Evolutionary conservation across 1,140 invertebrate species (phyloP), one percentile per base, ranked within the genome.

Genomic region (Drosophila repleta): DNA sequence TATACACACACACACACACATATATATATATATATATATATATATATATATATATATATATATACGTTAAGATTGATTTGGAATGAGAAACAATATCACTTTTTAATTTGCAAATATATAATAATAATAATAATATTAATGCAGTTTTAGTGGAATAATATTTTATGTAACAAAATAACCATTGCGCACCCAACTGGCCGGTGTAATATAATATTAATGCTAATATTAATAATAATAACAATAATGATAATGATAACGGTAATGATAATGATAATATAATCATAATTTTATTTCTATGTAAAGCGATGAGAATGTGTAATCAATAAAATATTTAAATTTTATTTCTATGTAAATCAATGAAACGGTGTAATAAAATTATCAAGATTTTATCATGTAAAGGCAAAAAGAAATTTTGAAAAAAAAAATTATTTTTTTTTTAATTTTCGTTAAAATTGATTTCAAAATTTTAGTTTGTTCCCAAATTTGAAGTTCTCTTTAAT

Each of bases 101-200:
- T 82, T 82, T 67, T 72, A 76, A 68, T 69, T 74, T 74, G 69
- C 69, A 72, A 72, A 48, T 76, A 35, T 11, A 35, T 3, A 35
- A 32, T 32, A n/a, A n/a, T n/a, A n/a, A n/a, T n/a, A n/a, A n/a
- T n/a, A n/a, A n/a, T n/a, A n/a, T n/a, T n/a, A n/a, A n/a, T n/a
- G 0, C 6, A 75, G 61, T 41, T 51, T 53, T 75, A 71, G 71
- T 71, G 55, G 37, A 66, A 65, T 74, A 65, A 79, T 57, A 65
- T 35, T 32, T 2, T 45, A 76, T 63, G 62, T 80, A 68, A 66
- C 11, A 43, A 35, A 35, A 51, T 26, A 51, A 48, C 68, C 17
- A 41, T 37, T 18, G 20, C 63, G 46, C 46, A 72, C 58, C 49
- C 29, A 20, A 56, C 32, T 41, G 56, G 32, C 53, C 32, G 51